phyloP scores from a whole-genome alignment of 2,888 invertebrate genomes.

The Willowsia nigromaculata region DNA sequence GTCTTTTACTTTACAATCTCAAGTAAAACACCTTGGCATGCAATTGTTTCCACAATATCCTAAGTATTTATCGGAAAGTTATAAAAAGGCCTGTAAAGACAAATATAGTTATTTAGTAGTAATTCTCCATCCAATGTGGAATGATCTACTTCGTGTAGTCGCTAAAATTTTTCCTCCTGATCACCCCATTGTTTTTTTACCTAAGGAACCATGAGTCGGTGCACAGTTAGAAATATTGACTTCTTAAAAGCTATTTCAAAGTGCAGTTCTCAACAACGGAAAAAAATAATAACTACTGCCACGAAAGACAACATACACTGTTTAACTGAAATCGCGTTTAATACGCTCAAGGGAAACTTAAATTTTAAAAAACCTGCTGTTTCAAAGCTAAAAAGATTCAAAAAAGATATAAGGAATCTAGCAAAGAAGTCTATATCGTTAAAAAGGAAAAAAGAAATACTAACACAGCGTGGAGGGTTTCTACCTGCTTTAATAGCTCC shows the following conservation, averaged over 20 bases:
- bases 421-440: neutral
- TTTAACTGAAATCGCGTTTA: constrained; percentile 63
- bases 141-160: constrained; percentile 49
- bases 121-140: constrained; percentile 44
- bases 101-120: constrained; percentile 55
- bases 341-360: constrained; percentile 57
- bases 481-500: neutral
- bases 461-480: constrained; percentile 41
- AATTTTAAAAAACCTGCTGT: neutral
- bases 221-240: constrained; percentile 14
- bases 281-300: neutral
- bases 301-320: constrained; percentile 47
- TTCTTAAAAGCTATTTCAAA: constrained; percentile 28
- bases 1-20: constrained; percentile 32
- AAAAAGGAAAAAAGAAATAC: constrained; percentile 16
- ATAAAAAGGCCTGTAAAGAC: constrained; percentile 55
- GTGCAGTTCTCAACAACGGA: neutral
- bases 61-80: constrained; percentile 39
- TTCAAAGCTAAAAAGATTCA: constrained; percentile 31
- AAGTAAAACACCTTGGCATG: constrained; percentile 1
- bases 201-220: constrained; percentile 34
- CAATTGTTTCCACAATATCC: constrained; percentile 26
- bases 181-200: constrained; percentile 11
- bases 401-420: neutral
- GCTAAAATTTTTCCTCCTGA: constrained; percentile 43